Evolutionary conservation across 2,888 invertebrate genomes (phyloP), one percentile per base, ranked within the genome.

Genomic region (Nebria brevicollis): DNA sequence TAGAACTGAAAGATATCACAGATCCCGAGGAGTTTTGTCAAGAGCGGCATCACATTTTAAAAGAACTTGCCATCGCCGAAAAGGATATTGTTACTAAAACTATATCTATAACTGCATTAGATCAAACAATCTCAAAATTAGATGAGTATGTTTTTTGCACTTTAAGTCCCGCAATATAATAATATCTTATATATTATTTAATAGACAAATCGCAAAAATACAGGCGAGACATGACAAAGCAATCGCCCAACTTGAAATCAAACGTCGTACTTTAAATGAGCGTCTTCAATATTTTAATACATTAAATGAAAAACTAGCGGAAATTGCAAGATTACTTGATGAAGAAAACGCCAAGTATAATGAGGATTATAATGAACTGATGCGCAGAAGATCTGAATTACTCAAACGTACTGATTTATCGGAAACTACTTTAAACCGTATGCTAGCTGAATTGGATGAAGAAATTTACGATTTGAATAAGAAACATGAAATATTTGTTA

Each of bases 341-440:
- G 86, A 87, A 73, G 83, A 86, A 11, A 85, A 85, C 54, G 85
- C 85, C 77, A 82, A 84, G 8, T 87, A 85, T 81, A 84, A 85
- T 10, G 82, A 76, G 4, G 84, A 85, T 81, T 83, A 87, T n/a
- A 85, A 86, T 8, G 81, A 85, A 42, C 73, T 87, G 10, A 82
- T 84, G 34, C 82, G 83, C 8, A 78, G 84, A 42, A 86, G 85
- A 77, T 84, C 85, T 20, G 83, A 83, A 7, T 65, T 87, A 2
- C 74, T 85, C 20, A 76, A 77, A 26, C 81, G 82, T 10, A 78
- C 76, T 1, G 84, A 83, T 68, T 66, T 84, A 42, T 75, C 81
- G 2, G 78, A 82, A 15, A 78, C 73, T 5, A 43, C 75, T 70
- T 42, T 75, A 54, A 83, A 83, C 8, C 25, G 83, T n/a, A 68